Evolutionary conservation across 53 echinoderm and acorn worm species (phyloP).

Genomic region (Luidia sarsii): DNA sequence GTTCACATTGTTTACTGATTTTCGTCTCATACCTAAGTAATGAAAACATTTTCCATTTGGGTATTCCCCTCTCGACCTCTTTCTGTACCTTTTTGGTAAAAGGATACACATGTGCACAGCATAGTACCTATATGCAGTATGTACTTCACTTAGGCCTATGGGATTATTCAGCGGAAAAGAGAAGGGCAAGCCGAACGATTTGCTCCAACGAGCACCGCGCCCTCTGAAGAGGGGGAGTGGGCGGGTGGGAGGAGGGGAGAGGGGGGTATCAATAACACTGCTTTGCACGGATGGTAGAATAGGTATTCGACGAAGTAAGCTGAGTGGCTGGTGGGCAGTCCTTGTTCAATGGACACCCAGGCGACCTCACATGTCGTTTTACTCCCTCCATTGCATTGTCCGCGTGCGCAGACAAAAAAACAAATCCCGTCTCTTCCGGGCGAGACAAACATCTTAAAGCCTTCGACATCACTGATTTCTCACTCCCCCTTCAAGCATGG

Average conservation of each 20-base stretch:
- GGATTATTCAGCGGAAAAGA: too few relatives aligned
- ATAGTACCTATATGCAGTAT: too few relatives aligned
- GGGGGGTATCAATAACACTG: constrained; percentile 9
- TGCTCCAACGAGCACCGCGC: neutral
- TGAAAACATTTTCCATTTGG: too few relatives aligned
- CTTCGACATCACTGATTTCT: neutral
- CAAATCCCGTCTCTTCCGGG: neutral
- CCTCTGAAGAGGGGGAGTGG: too few relatives aligned
- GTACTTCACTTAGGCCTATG: too few relatives aligned
- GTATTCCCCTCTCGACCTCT: too few relatives aligned
- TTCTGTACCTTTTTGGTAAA: too few relatives aligned
- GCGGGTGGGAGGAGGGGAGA: too few relatives aligned
- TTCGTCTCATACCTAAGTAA: too few relatives aligned
- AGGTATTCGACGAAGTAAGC: constrained; percentile 17
- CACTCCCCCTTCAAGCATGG: neutral
- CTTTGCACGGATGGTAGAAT: neutral
- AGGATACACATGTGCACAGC: too few relatives aligned
- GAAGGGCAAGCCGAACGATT: neutral
- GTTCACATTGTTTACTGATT: too few relatives aligned
- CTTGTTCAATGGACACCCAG: neutral
- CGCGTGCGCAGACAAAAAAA: constrained; percentile 3
- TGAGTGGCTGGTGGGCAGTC: constrained; percentile 13
- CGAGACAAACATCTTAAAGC: constrained; percentile 12
- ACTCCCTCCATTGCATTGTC: neutral
- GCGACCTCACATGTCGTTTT: constrained; percentile 38